Conservation (phyloP, 2,113 vertebrate genomes). For the Callaeas wilsoni region DNA sequence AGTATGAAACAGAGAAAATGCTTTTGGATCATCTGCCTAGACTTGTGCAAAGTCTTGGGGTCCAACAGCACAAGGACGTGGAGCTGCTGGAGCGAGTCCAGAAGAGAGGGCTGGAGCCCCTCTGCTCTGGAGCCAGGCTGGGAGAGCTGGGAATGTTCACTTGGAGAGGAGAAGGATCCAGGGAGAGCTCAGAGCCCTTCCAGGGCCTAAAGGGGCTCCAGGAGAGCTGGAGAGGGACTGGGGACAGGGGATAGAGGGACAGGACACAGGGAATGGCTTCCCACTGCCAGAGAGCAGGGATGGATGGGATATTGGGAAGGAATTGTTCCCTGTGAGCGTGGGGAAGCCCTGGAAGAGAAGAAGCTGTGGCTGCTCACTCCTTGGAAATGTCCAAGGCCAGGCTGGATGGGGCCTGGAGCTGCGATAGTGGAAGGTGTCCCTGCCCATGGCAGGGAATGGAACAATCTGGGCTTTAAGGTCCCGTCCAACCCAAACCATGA, state of each 20-base stretch:
- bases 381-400: neutral
- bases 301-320: neutral
- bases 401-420: neutral
- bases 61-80: fast-evolving
- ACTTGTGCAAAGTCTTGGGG: no score
- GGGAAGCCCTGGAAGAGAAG: neutral
- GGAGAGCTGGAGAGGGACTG: neutral
- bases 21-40: neutral
- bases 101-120: neutral
- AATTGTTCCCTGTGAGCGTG: fast-evolving
- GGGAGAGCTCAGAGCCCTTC: neutral
- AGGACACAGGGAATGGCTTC: neutral
- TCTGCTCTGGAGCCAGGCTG: neutral
- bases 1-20: fast-evolving
- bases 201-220: neutral
- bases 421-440: neutral
- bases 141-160: neutral
- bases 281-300: neutral
- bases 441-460: neutral
- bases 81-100: neutral
- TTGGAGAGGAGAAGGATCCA: neutral
- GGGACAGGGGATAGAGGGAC: neutral
- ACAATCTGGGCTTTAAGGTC: neutral
- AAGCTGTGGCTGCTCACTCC: neutral
- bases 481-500: fast-evolving